Evolutionary conservation across 2,888 invertebrate genomes (phyloP), one percentile per base, ranked within the genome.

Genomic region (Pimpla rufipes): DNA sequence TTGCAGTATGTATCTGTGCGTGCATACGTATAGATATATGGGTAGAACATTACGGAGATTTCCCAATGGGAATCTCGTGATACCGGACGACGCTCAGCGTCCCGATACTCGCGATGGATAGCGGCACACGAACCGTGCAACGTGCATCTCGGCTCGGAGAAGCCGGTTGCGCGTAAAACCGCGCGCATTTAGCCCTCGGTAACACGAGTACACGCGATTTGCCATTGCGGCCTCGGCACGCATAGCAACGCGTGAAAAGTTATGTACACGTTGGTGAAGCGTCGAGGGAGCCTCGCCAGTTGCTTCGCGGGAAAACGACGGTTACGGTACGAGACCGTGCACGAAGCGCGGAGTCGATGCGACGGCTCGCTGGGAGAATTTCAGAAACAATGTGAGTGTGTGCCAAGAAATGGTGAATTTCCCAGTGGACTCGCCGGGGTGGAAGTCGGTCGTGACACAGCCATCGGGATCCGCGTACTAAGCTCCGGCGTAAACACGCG

Each of bases 41-140:
- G 45, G 21, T 18, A 66, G 71, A 73, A 73, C 73, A 83, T 79
- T 79, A 79, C 79, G 52, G 83, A 79, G 83, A 83, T 83, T 83
- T 83, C 83, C 83, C 83, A 83, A 79, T 73, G 79, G 83, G 55
- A 71, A 77, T 73, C 79, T 67, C 83, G 68, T 62, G 71, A 73
- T 37, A 59, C 52, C 68, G 83, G 71, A 79, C 76, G 59, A 62
- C 66, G 75, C 62, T 83, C 71, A 71, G 79, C 47, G 83, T 76
- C 35, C 45, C 66, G 76, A 83, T 59, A 79, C 67, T 59, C 59
- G 67, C 66, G 71, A 76, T 67, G 67, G 71, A 76, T 77, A 50
- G 62, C 35, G 66, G 52, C 37, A 47, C 59, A 29, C 16, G 35
- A 2, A 52, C n/a, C 35, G n/a, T n/a, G n/a, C n/a, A n/a, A n/a